Base-by-base conservation (phyloP, 1,140 invertebrate species). In the Neocloeon triangulifer region DNA sequence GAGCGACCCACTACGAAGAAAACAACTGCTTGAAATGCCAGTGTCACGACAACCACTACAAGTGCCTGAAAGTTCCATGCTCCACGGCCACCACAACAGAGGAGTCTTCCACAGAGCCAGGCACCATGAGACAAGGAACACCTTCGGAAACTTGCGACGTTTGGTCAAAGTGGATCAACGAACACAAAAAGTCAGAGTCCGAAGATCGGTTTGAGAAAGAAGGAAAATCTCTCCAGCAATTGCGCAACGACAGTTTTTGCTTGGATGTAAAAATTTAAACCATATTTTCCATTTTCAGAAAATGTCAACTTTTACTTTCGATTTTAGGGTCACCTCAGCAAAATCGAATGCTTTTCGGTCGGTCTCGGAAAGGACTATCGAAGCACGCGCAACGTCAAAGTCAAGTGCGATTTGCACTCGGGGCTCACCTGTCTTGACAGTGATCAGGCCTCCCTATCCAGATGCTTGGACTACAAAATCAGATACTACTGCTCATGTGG, bases 151-250 rank as follows among this genome's bases (percentile, higher is more conserved):
- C 38, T 13, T 45, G 43, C 25, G 44, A 47, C 31, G 46, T 42
- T 5, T 55, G 50, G 50, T 52, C 50, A 1, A 37, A 39, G 4
- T 55, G 51, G 51, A 45, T 53, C 27, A 55, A 55, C 33, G 37
- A 41, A 10, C 8, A 14, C 6, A 30, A 45, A 19, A 43, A 43
- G 16, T 47, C 50, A 7, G n/a, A n/a, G n/a, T 33, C 33, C 22
- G 25, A 33, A 13, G 23, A 32, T 2, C 30, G 32, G 13, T 41
- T 43, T 7, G 51, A 53, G 29, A 32, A 39, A 12, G 51, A 55
- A 38, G 31, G 32, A 9, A 44, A 40, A 15, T 33, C 42, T 0
- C 10, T 36, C 3, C 13, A 32, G 4, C 30, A 42, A 17, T 30
- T 9, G 9, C 6, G 7, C 26, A 6, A 2, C 16, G 3, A 17